Percentiles rank a stretch among this genome's conserved stretches.
These are phyloP conservation scores for Xanthia togata DNA, from an alignment of 2,888 invertebrate species.

Conservation along the genomic window DNA sequence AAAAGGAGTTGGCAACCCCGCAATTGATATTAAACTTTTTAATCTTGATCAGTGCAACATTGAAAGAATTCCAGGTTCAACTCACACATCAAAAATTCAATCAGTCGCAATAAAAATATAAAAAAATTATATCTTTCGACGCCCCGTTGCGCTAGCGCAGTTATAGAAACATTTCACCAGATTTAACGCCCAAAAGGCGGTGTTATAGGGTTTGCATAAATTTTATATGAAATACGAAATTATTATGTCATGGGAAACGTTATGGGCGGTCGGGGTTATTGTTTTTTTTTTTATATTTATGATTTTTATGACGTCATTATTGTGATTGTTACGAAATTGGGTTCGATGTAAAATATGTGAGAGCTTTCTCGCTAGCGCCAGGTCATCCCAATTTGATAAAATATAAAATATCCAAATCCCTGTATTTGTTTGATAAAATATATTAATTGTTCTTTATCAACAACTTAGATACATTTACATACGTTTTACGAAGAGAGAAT, in stretches of 20 bases:
- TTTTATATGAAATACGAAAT: conserved; percentile 72
- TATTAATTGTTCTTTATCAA: background rate
- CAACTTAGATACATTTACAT: background rate
- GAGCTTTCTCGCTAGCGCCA: conserved; percentile 31
- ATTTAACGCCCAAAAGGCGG: conserved; percentile 73
- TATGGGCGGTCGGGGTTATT: conserved; percentile 77
- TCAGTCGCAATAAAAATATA: conserved; percentile 27
- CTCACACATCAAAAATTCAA: conserved; percentile 38
- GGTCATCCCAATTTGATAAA: background rate
- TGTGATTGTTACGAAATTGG: conserved; percentile 42
- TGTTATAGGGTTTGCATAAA: conserved; percentile 80
- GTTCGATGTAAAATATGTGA: conserved; percentile 43
- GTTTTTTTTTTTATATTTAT: conserved; percentile 47
- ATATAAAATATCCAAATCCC: no score
- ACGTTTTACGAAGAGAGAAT: background rate
- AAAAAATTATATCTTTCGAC: conserved; percentile 36
- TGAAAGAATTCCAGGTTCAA: conserved; percentile 7
- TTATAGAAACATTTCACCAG: conserved; percentile 62
- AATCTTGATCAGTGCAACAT: conserved; percentile 6
- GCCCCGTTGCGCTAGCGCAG: conserved; percentile 68
- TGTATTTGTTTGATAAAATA: background rate
- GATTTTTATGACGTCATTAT: conserved; percentile 57
- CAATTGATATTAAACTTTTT: background rate
- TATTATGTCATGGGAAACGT: conserved; percentile 77
- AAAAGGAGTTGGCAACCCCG: background rate